These are phyloP conservation scores for Nothoprocta pentlandii DNA, from an alignment of 2,113 vertebrate genomes.

Conservation along the genomic window DNA sequence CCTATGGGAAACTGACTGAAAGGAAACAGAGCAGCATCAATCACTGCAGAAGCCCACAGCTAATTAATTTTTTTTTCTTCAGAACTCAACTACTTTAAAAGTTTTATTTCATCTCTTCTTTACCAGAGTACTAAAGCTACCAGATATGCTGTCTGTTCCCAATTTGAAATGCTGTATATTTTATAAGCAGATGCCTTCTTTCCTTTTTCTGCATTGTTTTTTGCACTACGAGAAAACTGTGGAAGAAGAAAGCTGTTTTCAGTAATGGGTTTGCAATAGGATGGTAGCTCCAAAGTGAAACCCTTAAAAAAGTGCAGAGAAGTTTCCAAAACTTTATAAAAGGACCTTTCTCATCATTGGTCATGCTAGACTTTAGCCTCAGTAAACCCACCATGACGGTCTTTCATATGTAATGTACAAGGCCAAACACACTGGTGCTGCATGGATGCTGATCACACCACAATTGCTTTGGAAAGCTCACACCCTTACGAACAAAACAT, in stretches of 20 bases:
- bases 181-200: neutral
- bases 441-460: neutral
- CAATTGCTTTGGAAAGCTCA: neutral
- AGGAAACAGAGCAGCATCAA: neutral
- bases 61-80: neutral
- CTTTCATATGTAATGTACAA: neutral
- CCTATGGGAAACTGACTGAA: neutral
- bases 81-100: neutral
- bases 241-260: slow-evolving; percentile 2
- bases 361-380: neutral
- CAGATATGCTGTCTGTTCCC: neutral
- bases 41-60: neutral
- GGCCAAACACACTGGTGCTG: neutral
- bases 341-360: neutral
- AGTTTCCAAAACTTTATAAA: neutral
- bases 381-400: neutral
- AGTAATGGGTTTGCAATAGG: neutral
- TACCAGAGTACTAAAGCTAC: neutral
- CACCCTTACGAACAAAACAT: neutral
- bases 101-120: neutral
- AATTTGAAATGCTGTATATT: neutral
- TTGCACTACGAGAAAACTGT: neutral
- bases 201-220: neutral
- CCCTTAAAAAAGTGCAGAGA: neutral
- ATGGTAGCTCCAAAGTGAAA: neutral